Conservation (phyloP, 2,797 vertebrate genomes). For the Macroramphosus scolopax region DNA sequence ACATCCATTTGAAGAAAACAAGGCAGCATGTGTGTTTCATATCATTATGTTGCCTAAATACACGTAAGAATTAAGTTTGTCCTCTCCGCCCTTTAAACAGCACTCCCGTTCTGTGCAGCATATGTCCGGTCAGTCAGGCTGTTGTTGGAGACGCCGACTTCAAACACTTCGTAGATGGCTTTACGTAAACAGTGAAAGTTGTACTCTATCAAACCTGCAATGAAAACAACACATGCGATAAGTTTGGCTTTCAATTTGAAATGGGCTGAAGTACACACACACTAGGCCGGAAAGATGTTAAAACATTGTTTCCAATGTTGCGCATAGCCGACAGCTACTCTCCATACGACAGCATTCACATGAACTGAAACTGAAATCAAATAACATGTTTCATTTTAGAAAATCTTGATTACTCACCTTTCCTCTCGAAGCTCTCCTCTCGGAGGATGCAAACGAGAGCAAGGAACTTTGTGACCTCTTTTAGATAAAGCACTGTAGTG, state of each 20-base stretch:
- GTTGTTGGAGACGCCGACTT: slow-evolving; percentile 80
- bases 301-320: too few relatives aligned
- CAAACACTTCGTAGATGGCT: slow-evolving; percentile 94
- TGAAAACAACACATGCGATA: not conserved
- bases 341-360: too few relatives aligned
- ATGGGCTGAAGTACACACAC: too few relatives aligned
- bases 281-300: too few relatives aligned
- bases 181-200: slow-evolving; percentile 97
- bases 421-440: slow-evolving; percentile 96
- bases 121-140: slow-evolving; percentile 77
- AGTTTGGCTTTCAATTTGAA: too few relatives aligned
- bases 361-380: too few relatives aligned
- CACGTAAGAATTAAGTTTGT: not conserved
- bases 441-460: slow-evolving; percentile 95
- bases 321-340: too few relatives aligned
- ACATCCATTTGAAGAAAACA: too few relatives aligned
- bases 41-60: slow-evolving; percentile 1
- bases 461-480: slow-evolving; percentile 97
- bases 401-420: slow-evolving; percentile 89
- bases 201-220: slow-evolving; percentile 92
- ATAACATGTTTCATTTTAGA: too few relatives aligned
- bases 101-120: slow-evolving; percentile 83
- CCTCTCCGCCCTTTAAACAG: slow-evolving; percentile 59
- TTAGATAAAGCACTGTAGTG: slow-evolving; percentile 95
- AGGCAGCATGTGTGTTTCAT: not conserved